These are phyloP conservation scores for Axinella damicornis DNA, from an alignment of 37 sponge, comb jelly and placozoan species.

Conservation along the genomic window DNA sequence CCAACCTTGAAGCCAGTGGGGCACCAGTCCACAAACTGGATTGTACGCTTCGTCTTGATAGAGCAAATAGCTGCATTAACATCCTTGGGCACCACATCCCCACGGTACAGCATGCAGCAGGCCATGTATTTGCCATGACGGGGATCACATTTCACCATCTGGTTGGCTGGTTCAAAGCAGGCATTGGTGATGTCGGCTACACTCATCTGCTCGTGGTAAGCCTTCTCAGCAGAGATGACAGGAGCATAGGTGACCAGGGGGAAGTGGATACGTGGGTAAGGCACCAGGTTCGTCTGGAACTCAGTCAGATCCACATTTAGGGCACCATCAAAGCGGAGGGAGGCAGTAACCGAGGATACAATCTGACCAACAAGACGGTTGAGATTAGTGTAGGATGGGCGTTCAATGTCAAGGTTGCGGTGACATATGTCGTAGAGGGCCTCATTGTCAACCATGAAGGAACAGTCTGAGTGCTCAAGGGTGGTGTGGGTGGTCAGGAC, in stretches of 20 bases:
- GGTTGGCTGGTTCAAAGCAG: conserved; percentile 96
- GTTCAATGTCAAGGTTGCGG: conserved; percentile 91
- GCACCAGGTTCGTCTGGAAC: conserved; percentile 98
- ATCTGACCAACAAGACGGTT: conserved; percentile 92
- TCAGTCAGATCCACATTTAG: conserved; percentile 95
- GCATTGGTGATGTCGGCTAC: conserved; percentile 88
- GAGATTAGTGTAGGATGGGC: conserved; percentile 95
- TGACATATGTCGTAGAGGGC: conserved; percentile 95
- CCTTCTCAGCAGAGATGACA: conserved; percentile 95
- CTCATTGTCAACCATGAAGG: conserved; percentile 98
- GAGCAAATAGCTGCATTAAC: conserved; percentile 91
- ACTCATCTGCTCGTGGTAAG: conserved; percentile 92
- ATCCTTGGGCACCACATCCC: conserved; percentile 95
- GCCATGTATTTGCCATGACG: conserved; percentile 98
- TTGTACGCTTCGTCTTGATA: conserved; percentile 94
- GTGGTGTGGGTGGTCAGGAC: conserved; percentile 96
- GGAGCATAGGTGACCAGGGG: conserved; percentile 95
- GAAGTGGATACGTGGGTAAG: conserved; percentile 96
- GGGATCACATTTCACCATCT: conserved; percentile 97
- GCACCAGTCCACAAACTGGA: conserved; percentile 96
- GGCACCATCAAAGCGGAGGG: conserved; percentile 94
- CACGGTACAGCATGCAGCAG: conserved; percentile 93
- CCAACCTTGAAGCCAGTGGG: conserved; percentile 97
- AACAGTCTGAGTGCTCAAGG: conserved; percentile 95
- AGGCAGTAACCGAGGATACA: conserved; percentile 93